Evolutionary conservation across 2,113 vertebrate genomes (phyloP).

Genomic region (Dolichallabes microphthalmus): DNA sequence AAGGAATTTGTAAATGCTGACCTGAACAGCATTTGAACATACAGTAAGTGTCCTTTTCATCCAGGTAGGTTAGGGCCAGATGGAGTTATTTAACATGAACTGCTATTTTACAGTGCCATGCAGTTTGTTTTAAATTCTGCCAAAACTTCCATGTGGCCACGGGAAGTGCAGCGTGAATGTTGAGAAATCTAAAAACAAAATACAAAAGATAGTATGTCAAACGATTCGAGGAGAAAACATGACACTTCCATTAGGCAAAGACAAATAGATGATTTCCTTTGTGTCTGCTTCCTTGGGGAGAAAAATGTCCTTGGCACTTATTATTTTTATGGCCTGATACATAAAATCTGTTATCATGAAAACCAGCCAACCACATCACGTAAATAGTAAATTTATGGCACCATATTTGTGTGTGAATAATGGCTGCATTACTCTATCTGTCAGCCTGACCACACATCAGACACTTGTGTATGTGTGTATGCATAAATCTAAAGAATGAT

Average conservation of each 20-base stretch:
- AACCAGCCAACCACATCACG: neutral
- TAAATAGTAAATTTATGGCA: neutral
- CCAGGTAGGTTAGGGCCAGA: no score
- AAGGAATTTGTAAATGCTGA: no score
- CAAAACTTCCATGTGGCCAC: neutral
- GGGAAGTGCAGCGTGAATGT: neutral
- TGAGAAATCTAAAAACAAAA: neutral
- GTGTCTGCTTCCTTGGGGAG: neutral
- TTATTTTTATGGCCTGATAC: slow-evolving; percentile 8
- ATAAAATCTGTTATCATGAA: neutral
- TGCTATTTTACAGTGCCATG: neutral
- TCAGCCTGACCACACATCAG: neutral
- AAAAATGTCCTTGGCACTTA: neutral
- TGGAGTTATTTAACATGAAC: neutral
- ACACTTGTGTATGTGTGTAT: neutral
- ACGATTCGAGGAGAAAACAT: slow-evolving; percentile 26
- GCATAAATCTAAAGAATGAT: neutral
- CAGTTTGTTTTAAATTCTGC: neutral
- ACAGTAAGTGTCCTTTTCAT: no score
- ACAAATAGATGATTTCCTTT: slow-evolving; percentile 26
- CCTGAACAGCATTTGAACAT: no score
- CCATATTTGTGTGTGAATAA: neutral
- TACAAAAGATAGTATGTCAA: neutral
- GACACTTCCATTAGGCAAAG: slow-evolving; percentile 16
- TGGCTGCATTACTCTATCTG: neutral